phyloP scores from a whole-genome alignment of 2,797 vertebrate species.

The Siniperca obscura region DNA sequence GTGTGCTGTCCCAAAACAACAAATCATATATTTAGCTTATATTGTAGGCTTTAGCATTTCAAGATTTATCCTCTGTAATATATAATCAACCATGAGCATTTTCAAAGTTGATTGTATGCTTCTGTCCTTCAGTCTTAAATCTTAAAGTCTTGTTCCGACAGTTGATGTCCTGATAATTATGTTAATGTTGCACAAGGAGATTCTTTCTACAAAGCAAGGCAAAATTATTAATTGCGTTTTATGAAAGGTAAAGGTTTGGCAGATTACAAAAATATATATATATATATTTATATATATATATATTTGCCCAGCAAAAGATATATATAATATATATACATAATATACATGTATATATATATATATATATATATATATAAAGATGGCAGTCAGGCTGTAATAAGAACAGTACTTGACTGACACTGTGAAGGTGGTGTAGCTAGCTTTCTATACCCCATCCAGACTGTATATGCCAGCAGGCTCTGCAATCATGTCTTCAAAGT shows the following conservation, averaged over 20 bases:
- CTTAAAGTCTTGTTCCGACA: not conserved
- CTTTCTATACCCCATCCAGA: slow-evolving; percentile 88
- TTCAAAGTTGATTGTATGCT: not conserved
- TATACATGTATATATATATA: no score
- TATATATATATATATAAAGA: slow-evolving; percentile 66
- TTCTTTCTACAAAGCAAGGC: not conserved
- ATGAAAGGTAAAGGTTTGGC: not conserved
- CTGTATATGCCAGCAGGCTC: slow-evolving; percentile 89
- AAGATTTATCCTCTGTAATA: not conserved
- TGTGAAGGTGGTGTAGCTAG: slow-evolving; percentile 89
- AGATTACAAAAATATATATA: not conserved
- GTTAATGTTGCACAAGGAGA: not conserved
- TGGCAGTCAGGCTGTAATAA: slow-evolving; percentile 87
- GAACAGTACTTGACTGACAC: slow-evolving; percentile 90
- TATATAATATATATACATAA: no score
- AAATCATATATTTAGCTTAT: not conserved
- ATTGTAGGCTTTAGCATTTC: not conserved
- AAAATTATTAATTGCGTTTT: not conserved
- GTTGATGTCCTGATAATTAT: not conserved
- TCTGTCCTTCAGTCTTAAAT: not conserved
- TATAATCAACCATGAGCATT: not conserved
- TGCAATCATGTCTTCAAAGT: slow-evolving; percentile 91
- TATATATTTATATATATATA: no score
- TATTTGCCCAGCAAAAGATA: no score
- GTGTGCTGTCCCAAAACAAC: slow-evolving; percentile 13